Conservation (phyloP, 2,113 vertebrate genomes). For the Andinoacara biseriatus region DNA sequence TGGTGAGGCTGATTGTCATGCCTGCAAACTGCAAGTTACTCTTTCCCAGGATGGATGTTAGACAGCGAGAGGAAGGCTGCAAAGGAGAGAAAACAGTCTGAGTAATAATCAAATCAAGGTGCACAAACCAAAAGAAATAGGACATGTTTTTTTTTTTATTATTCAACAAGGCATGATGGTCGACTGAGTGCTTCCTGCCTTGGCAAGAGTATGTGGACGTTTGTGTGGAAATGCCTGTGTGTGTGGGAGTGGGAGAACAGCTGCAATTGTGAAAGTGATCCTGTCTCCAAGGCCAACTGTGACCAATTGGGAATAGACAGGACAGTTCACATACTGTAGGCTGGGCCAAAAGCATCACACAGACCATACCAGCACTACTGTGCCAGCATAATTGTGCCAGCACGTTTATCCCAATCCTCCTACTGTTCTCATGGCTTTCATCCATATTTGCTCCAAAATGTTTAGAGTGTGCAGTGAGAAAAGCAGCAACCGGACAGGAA, state of each 20-base stretch:
- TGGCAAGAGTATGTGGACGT: constrained; percentile 27
- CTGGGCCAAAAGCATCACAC: constrained; percentile 41
- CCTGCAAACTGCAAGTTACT: constrained; percentile 98
- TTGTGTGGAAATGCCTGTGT: constrained; percentile 58
- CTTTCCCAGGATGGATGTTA: constrained; percentile 94
- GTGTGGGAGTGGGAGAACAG: constrained; percentile 70
- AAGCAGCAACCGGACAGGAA: constrained; percentile 22
- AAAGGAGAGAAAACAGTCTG: not conserved
- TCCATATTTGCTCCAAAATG: constrained; percentile 34
- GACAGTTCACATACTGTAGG: constrained; percentile 37
- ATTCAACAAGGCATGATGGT: not conserved
- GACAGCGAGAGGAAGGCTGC: constrained; percentile 89
- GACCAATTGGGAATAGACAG: constrained; percentile 52
- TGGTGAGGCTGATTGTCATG: constrained; percentile 96
- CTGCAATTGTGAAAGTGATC: constrained; percentile 76
- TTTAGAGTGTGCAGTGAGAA: constrained; percentile 37
- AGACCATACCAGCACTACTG: constrained; percentile 14
- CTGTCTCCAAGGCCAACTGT: constrained; percentile 68
- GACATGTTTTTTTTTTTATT: not conserved
- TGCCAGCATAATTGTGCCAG: constrained; percentile 22
- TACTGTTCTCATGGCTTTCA: constrained; percentile 44
- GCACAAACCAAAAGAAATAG: not conserved
- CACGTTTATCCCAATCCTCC: constrained; percentile 29
- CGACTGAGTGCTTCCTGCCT: constrained; percentile 5
- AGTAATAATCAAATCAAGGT: constrained; percentile 12